phyloP scores from a whole-genome alignment of 37 sponge, comb jelly and placozoan genomes.

The Bolinopsis microptera region DNA sequence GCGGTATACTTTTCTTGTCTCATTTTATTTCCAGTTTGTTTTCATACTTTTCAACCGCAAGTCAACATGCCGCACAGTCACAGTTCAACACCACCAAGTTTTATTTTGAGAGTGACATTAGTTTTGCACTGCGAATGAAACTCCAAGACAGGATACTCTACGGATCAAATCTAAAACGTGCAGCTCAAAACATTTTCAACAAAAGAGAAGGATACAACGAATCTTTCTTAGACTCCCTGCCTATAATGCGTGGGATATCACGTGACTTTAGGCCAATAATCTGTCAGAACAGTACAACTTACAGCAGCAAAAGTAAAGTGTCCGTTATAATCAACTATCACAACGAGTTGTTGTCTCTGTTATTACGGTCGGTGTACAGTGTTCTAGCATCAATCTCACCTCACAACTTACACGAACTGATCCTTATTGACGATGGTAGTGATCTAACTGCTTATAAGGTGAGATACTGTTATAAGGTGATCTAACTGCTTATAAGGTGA shows the following conservation, averaged over 20 bases:
- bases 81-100: not conserved
- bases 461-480: too few species aligned
- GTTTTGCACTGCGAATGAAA: not conserved
- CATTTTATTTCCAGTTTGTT: too few species aligned
- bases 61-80: too few species aligned
- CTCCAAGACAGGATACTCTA: not conserved
- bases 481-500: not conserved
- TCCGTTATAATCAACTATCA: slow-evolving; percentile 30
- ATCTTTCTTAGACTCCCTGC: slow-evolving; percentile 22
- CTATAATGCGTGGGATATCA: not conserved
- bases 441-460: not conserved
- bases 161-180: not conserved
- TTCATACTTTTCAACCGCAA: too few species aligned
- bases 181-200: not conserved
- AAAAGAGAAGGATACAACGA: slow-evolving; percentile 32
- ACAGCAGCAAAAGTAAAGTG: not conserved
- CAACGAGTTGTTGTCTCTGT: slow-evolving; percentile 46
- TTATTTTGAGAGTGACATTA: not conserved
- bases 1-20: too few species aligned
- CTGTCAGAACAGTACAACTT: not conserved
- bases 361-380: slow-evolving; percentile 28
- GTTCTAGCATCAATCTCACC: slow-evolving; percentile 2
- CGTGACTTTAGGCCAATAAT: not conserved
- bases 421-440: slow-evolving; percentile 48
- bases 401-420: slow-evolving; percentile 47